phyloP scores from a whole-genome alignment of 2,113 vertebrate species.

The Perccottus glenii region DNA sequence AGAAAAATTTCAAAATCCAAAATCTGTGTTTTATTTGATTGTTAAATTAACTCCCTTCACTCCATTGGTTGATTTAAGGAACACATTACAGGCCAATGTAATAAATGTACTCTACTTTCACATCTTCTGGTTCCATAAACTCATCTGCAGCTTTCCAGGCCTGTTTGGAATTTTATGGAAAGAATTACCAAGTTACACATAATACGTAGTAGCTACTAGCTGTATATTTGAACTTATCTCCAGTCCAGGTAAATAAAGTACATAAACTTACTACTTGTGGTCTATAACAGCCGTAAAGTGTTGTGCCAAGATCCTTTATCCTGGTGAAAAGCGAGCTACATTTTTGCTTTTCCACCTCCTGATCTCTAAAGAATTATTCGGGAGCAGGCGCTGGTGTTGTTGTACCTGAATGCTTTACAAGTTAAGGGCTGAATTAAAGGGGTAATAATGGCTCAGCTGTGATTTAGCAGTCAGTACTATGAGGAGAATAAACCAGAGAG shows the following conservation, averaged over 20 bases:
- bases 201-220: neutral
- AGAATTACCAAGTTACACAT: neutral
- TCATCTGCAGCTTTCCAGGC: neutral
- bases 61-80: too few relatives aligned
- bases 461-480: conserved; percentile 36
- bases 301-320: conserved; percentile 20
- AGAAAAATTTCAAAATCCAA: neutral
- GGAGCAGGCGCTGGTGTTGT: neutral
- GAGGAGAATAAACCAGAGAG: conserved; percentile 46
- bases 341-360: conserved; percentile 6
- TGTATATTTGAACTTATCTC: conserved; percentile 17
- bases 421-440: conserved; percentile 59
- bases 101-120: too few relatives aligned
- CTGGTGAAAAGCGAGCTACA: conserved; percentile 34
- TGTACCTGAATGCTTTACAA: conserved; percentile 31
- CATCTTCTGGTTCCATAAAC: neutral
- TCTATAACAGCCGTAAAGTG: conserved; percentile 11
- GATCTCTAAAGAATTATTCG: conserved; percentile 28
- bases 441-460: conserved; percentile 43
- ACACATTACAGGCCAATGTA: too few relatives aligned
- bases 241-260: conserved; percentile 12
- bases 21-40: neutral
- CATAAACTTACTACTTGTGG: conserved; percentile 14
- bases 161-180: neutral
- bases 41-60: too few relatives aligned